These are phyloP conservation scores for Campylomormyrus numenius DNA, from an alignment of 2,113 vertebrate species.

Conservation along the genomic window DNA sequence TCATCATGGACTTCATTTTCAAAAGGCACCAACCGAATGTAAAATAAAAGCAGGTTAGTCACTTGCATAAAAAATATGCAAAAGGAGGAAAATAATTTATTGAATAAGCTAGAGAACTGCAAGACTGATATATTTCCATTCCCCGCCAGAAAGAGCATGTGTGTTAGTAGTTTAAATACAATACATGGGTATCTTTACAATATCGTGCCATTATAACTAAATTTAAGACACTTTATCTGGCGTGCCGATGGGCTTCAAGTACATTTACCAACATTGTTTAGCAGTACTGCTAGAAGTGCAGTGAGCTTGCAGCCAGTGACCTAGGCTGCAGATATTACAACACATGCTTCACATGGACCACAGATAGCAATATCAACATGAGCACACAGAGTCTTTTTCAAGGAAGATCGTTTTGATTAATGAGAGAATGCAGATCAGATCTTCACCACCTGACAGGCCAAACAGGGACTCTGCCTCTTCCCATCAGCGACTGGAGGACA, in stretches of 20 bases:
- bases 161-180: not conserved
- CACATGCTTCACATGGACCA: not conserved
- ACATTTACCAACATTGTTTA: not conserved
- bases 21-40: not conserved
- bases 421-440: conserved; percentile 56
- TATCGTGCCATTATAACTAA: not conserved
- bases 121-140: not conserved
- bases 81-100: conserved; percentile 15
- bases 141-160: not conserved
- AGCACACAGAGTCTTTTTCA: not conserved
- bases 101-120: not conserved
- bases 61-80: not conserved
- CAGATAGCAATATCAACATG: not conserved
- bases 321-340: not conserved
- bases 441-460: conserved; percentile 76
- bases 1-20: not conserved
- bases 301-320: not conserved
- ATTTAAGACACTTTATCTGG: not conserved
- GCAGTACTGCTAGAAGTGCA: not conserved
- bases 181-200: not conserved
- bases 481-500: not conserved
- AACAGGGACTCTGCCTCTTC: conserved; percentile 57
- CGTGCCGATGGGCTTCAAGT: not conserved
- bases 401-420: not conserved
- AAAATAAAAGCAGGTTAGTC: not conserved